These are phyloP conservation scores for Eubasilissa splendida DNA, from an alignment of 2,888 invertebrate genomes.

Conservation along the genomic window DNA sequence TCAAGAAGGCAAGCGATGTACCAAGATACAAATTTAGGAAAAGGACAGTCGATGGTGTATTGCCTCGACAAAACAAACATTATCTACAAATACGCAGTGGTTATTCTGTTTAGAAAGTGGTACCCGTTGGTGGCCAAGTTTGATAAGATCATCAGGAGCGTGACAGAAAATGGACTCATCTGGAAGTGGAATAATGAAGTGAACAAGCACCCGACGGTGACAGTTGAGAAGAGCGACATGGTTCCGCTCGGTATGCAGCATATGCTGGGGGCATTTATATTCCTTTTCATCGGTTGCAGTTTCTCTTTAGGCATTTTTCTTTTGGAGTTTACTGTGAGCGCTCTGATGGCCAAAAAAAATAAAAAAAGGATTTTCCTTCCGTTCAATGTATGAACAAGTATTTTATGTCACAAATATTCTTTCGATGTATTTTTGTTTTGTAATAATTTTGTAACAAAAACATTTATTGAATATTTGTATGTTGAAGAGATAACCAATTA, in stretches of 20 bases:
- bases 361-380: neutral
- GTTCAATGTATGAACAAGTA: too few relatives aligned
- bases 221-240: constrained; percentile 64
- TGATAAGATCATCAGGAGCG: constrained; percentile 69
- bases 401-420: too few relatives aligned
- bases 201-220: constrained; percentile 63
- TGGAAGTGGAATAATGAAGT: constrained; percentile 70
- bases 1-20: constrained; percentile 69
- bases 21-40: constrained; percentile 68
- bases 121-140: constrained; percentile 68
- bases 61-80: constrained; percentile 70
- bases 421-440: too few relatives aligned
- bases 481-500: too few relatives aligned
- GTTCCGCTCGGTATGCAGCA: constrained; percentile 66
- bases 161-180: constrained; percentile 70
- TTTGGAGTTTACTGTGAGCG: constrained; percentile 45
- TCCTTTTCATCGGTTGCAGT: constrained; percentile 68
- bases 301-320: constrained; percentile 65
- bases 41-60: constrained; percentile 67
- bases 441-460: too few relatives aligned
- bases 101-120: constrained; percentile 68
- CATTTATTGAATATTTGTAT: too few relatives aligned
- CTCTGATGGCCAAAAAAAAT: neutral
- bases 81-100: constrained; percentile 71
- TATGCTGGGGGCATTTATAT: constrained; percentile 69